Percentiles rank a stretch among this genome's conserved stretches.
Evolutionary conservation across 2,888 invertebrate genomes (phyloP).

Genomic region (Stenotaenia linearis): DNA sequence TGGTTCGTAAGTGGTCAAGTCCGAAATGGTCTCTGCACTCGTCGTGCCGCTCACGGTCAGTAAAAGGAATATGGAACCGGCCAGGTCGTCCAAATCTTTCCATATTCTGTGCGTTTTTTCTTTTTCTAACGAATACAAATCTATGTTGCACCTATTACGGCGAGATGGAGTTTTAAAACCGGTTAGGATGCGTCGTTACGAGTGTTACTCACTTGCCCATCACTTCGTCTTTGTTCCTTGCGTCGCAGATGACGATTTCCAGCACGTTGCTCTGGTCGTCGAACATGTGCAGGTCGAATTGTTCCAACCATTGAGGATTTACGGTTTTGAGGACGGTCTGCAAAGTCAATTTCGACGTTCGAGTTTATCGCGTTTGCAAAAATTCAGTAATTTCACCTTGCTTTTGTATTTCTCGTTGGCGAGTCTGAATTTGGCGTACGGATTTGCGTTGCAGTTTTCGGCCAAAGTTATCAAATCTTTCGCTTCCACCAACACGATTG

Average conservation of each 20-base stretch:
- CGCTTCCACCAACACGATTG: constrained; percentile 93
- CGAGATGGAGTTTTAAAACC: no score
- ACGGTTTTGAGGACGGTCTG: constrained; percentile 63
- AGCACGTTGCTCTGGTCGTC: constrained; percentile 87
- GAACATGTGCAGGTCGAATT: constrained; percentile 93
- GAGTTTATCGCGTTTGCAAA: neutral
- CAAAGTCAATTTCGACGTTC: neutral
- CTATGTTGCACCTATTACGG: constrained; percentile 74
- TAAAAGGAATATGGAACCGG: constrained; percentile 72
- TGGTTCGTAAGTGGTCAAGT: constrained; percentile 76
- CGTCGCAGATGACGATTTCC: constrained; percentile 84
- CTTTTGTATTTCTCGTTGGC: constrained; percentile 97
- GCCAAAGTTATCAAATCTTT: constrained; percentile 82
- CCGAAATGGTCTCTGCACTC: constrained; percentile 86
- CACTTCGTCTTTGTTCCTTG: constrained; percentile 68
- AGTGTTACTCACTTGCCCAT: constrained; percentile 66
- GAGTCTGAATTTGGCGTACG: constrained; percentile 93
- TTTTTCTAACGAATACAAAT: constrained; percentile 72
- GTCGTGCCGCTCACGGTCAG: constrained; percentile 93
- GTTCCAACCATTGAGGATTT: constrained; percentile 90
- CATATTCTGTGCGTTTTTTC: constrained; percentile 88
- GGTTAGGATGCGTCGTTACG: no score
- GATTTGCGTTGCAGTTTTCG: constrained; percentile 80
- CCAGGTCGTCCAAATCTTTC: constrained; percentile 77
- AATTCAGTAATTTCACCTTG: constrained; percentile 52